Evolutionary conservation across 2,888 invertebrate species (phyloP), one percentile per base, ranked within the genome.

Genomic region (Ceraclea dissimilis): DNA sequence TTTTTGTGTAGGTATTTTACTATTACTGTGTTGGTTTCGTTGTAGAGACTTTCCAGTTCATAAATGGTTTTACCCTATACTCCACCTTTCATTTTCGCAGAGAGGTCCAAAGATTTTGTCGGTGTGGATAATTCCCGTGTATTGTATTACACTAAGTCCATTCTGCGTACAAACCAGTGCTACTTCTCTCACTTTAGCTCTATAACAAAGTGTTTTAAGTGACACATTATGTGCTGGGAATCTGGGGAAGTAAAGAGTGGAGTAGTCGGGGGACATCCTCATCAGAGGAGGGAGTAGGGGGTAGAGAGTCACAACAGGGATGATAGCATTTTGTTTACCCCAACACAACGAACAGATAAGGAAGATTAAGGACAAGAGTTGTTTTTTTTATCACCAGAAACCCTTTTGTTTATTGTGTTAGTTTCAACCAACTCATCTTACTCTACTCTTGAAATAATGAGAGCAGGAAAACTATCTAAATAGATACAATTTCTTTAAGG

Each of bases 181-280:
- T 13, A n/a, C 43, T 43, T 39, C 44, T 43, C 21, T 21, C 31
- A 21, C 51, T 48, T 59, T 59, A 57, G 61, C 61, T 43, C 61
- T 57, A 61, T 61, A 61, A 59, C 59, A 61, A 61, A 61, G 61
- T 61, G 61, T 61, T 61, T 61, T 59, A 59, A 59, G 61, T 61
- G 59, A 61, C 61, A 61, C 59, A 57, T 57, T 59, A 58, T 51
- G 56, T 56, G 52, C 48, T 34, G 46, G 20, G 46, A 46, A 18
- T 46, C 20, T 46, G 53, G 33, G 18, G 46, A 19, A 20, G 46
- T 31, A 52, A 31, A 39, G 52, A 18, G 31, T 39, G 33, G 21
- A 19, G 49, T 11, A 4, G 26, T 13, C 18, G 17, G 33, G 49
- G n/a, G 19, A 16, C 21, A 22, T 20, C 52, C 19, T 18, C 8